phyloP scores from a whole-genome alignment of 2,113 vertebrate genomes.

The Solea senegalensis region DNA sequence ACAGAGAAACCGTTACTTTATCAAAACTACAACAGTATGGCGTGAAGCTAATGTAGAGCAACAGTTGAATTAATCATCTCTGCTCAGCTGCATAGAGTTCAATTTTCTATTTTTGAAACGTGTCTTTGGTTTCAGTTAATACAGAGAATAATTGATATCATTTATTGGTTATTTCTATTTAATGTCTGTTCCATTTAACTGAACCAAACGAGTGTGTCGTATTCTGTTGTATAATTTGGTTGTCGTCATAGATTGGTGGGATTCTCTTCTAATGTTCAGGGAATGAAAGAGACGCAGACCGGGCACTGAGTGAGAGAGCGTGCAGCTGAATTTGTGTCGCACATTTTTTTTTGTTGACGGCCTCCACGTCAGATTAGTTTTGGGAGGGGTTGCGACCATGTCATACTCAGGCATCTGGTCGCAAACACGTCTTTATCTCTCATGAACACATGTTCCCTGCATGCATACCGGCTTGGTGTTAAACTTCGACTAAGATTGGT shows the following conservation, averaged over 20 bases:
- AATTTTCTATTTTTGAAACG: too few species aligned
- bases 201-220: too few species aligned
- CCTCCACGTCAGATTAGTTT: conserved; percentile 5
- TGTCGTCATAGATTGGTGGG: too few species aligned
- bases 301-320: not conserved
- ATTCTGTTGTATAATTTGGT: not conserved
- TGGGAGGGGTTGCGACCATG: conserved; percentile 53
- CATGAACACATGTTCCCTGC: conserved; percentile 58
- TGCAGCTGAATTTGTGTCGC: not conserved
- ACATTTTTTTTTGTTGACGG: conserved; percentile 4
- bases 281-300: not conserved
- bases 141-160: too few species aligned
- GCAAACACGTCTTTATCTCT: conserved; percentile 72
- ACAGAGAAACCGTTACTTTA: not conserved
- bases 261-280: not conserved
- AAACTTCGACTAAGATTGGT: conserved; percentile 1
- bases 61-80: too few species aligned
- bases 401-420: conserved; percentile 44
- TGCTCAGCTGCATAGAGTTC: too few species aligned
- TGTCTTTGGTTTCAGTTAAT: too few species aligned
- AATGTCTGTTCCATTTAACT: too few species aligned
- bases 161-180: too few species aligned
- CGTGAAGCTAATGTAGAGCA: too few species aligned
- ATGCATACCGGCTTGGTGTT: conserved; percentile 12
- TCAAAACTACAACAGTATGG: too few species aligned